Evolutionary conservation across 2,797 vertebrate genomes (phyloP).

Genomic region (Percopsis omiscomaycus): DNA sequence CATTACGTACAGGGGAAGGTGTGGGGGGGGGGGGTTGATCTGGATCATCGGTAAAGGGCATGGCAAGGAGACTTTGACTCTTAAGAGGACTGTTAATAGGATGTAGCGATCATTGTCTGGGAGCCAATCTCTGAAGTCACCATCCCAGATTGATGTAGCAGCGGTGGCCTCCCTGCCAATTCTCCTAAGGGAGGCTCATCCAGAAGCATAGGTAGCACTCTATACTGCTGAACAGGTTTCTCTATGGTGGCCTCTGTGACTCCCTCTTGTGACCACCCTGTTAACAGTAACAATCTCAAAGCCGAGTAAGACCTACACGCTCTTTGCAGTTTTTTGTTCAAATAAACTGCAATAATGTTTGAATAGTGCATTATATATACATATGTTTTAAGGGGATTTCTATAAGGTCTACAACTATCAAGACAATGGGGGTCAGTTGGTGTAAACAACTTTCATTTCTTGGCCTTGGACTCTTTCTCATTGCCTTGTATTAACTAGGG

Average conservation of each 20-base stretch:
- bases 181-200: slow-evolving; percentile 1
- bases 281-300: no score
- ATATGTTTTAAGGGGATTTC: no score
- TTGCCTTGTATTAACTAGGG: slow-evolving; percentile 37
- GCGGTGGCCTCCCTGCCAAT: slow-evolving; percentile 13
- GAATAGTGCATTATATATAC: no score
- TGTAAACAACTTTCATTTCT: not conserved
- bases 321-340: no score
- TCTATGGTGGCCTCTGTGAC: no score
- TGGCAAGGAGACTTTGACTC: slow-evolving; percentile 44
- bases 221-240: no score
- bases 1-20: slow-evolving; percentile 1
- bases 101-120: slow-evolving; percentile 55
- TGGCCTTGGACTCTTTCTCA: slow-evolving; percentile 6
- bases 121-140: slow-evolving; percentile 52
- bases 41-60: slow-evolving; percentile 37
- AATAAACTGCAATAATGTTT: no score
- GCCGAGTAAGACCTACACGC: no score
- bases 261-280: no score
- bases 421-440: no score
- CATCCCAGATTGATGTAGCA: slow-evolving; percentile 24
- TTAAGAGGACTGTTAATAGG: slow-evolving; percentile 58
- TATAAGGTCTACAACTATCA: no score
- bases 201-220: no score
- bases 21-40: slow-evolving; percentile 2